Evolutionary conservation across 2,113 vertebrate genomes (phyloP).

Genomic region (Telmatochromis sp.): DNA sequence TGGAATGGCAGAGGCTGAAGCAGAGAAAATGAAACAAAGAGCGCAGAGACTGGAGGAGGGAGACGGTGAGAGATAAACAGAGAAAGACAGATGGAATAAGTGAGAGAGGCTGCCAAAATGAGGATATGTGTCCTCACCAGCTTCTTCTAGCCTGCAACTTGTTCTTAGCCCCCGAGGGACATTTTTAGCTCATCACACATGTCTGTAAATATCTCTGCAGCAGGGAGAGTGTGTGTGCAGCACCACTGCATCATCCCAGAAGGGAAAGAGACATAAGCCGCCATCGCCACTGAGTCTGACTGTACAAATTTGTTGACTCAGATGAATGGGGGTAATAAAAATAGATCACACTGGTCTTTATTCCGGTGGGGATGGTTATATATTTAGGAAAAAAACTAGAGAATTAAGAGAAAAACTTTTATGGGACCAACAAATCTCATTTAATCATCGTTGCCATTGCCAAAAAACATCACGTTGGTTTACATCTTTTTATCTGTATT

Average conservation of each 20-base stretch:
- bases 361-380: not conserved
- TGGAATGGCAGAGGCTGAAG: not conserved
- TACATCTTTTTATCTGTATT: not conserved
- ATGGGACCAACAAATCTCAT: not conserved
- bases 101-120: not conserved
- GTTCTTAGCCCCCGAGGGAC: not conserved
- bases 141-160: not conserved
- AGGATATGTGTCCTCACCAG: slow-evolving; percentile 7
- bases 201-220: slow-evolving; percentile 34
- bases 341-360: not conserved
- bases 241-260: not conserved
- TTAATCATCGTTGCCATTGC: not conserved
- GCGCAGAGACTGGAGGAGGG: not conserved
- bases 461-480: not conserved
- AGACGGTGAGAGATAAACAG: not conserved
- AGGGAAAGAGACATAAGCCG: not conserved
- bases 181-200: slow-evolving; percentile 12
- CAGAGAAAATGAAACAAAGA: not conserved
- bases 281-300: not conserved
- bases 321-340: slow-evolving; percentile 11
- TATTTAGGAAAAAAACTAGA: not conserved
- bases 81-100: not conserved
- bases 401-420: not conserved
- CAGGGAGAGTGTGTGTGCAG: not conserved
- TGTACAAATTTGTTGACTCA: slow-evolving; percentile 25